Conservation (phyloP, 1,140 invertebrate genomes). For the Drosophila sp. region DNA sequence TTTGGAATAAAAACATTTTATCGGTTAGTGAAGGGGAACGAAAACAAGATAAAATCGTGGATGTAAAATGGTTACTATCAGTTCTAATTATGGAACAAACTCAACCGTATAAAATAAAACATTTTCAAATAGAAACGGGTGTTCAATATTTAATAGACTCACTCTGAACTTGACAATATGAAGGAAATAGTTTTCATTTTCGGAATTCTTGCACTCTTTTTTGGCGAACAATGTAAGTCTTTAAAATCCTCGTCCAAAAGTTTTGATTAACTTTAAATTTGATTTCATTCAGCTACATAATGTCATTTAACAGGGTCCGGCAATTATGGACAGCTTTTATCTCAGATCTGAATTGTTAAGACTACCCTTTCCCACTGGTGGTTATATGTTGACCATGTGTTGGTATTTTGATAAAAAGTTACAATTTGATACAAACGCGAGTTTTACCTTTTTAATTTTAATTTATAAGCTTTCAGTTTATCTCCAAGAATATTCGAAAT, state of each 20-base stretch:
- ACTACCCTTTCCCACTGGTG: neutral
- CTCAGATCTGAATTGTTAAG: neutral
- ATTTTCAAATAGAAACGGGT: too few relatives aligned
- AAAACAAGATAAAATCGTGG: too few relatives aligned
- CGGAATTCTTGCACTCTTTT: neutral
- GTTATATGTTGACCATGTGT: neutral
- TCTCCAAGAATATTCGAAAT: too few relatives aligned
- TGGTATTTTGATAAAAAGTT: neutral
- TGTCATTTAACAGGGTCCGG: neutral
- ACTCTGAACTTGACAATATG: neutral
- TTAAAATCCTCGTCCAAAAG: neutral
- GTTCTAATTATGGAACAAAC: too few relatives aligned
- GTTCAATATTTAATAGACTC: neutral
- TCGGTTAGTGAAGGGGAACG: too few relatives aligned
- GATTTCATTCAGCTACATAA: neutral
- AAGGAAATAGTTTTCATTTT: neutral
- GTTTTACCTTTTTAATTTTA: neutral
- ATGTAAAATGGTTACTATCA: too few relatives aligned
- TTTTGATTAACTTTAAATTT: neutral
- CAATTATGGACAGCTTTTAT: neutral
- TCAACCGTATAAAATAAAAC: too few relatives aligned
- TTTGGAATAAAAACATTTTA: too few relatives aligned
- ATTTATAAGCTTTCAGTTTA: neutral
- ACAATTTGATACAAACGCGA: neutral
- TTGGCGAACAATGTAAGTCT: neutral